Evolutionary conservation across 2,888 invertebrate genomes (phyloP).

Genomic region (Pherbina coryleti): DNA sequence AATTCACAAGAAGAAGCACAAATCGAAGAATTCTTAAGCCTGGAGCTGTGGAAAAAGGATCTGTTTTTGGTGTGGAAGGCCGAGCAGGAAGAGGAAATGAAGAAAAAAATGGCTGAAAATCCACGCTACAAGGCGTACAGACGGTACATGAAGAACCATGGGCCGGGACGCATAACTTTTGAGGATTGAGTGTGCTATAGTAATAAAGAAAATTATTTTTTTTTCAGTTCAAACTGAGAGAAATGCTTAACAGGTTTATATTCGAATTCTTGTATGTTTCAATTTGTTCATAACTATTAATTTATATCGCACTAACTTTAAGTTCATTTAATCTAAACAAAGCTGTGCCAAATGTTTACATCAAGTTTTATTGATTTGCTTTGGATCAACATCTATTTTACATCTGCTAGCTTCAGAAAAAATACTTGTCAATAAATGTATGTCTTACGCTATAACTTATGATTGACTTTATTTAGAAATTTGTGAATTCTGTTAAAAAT

Average conservation of each 20-base stretch:
- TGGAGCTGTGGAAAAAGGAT: conserved; percentile 86
- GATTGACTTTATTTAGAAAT: too few species aligned
- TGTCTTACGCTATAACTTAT: too few species aligned
- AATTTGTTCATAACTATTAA: too few species aligned
- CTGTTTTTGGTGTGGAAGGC: conserved; percentile 85
- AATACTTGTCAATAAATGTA: too few species aligned
- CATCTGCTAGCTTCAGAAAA: too few species aligned
- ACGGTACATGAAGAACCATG: conserved; percentile 91
- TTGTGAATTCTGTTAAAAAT: too few species aligned
- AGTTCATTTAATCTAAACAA: neutral
- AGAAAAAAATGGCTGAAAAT: conserved; percentile 87
- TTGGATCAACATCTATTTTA: conserved; percentile 14
- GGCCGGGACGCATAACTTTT: conserved; percentile 91
- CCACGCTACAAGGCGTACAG: conserved; percentile 90
- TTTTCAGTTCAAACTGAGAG: neutral
- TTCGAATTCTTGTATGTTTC: too few species aligned
- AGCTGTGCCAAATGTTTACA: conserved; percentile 36
- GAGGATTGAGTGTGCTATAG: conserved; percentile 74
- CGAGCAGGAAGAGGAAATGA: conserved; percentile 86
- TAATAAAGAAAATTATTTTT: neutral
- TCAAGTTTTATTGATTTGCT: conserved; percentile 63
- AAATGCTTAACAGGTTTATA: too few species aligned
- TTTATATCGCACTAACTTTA: neutral
- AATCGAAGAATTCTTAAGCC: conserved; percentile 78
- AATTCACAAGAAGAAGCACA: conserved; percentile 81